Evolutionary conservation across 2,113 vertebrate genomes (phyloP).

Genomic region (Ciconia maguari): DNA sequence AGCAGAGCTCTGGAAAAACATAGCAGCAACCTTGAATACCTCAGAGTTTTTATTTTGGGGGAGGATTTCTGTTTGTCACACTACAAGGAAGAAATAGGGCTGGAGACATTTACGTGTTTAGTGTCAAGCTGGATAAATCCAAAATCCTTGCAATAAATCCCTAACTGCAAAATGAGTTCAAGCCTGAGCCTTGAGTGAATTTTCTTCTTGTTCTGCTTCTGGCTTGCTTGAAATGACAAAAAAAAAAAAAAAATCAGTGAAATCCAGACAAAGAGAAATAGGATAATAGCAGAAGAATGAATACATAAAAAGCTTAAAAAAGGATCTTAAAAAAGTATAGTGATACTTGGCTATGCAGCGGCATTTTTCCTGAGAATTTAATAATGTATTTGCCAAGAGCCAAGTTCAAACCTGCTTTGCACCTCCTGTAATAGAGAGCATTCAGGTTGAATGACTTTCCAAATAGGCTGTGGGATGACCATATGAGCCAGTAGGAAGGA

Average conservation of each 20-base stretch:
- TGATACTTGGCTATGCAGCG: neutral
- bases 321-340: neutral
- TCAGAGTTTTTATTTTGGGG: neutral
- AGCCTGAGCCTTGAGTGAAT: neutral
- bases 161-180: constrained; percentile 16
- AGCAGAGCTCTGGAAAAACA: neutral
- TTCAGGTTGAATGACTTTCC: neutral
- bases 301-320: neutral
- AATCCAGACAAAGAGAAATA: neutral
- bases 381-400: neutral
- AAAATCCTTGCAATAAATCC: constrained; percentile 11
- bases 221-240: neutral
- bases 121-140: constrained; percentile 14
- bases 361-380: neutral
- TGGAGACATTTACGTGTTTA: neutral
- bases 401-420: neutral
- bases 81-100: neutral
- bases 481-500: neutral
- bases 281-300: neutral
- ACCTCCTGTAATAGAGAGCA: neutral
- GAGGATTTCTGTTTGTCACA: neutral
- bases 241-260: neutral
- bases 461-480: neutral
- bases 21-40: neutral
- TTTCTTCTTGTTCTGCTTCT: neutral